phyloP scores from a whole-genome alignment of 2,888 invertebrate genomes.

The Agonopterix heracliana region DNA sequence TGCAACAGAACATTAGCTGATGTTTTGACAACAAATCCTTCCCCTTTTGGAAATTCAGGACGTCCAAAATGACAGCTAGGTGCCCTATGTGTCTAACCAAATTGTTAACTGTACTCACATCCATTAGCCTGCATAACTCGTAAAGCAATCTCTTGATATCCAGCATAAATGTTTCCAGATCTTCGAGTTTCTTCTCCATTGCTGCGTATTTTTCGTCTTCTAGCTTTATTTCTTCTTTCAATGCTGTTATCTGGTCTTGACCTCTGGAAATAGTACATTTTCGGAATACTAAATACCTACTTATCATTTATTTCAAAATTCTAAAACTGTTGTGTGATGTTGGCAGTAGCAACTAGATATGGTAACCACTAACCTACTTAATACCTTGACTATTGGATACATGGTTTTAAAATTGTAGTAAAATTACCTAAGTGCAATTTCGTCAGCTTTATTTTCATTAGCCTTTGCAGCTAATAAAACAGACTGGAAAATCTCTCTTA shows the following conservation, averaged over 20 bases:
- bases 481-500: no score
- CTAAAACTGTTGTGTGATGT: no score
- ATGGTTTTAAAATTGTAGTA: no score
- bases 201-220: constrained; percentile 49
- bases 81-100: no score
- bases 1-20: constrained; percentile 14
- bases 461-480: no score
- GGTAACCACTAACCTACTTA: no score
- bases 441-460: no score
- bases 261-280: constrained; percentile 69
- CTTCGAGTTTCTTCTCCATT: constrained; percentile 46
- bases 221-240: constrained; percentile 76
- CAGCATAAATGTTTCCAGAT: constrained; percentile 51
- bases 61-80: no score
- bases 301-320: neutral
- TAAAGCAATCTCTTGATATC: constrained; percentile 65
- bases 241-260: constrained; percentile 80
- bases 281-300: constrained; percentile 4
- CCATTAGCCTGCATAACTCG: constrained; percentile 60
- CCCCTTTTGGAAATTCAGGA: neutral
- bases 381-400: no score
- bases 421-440: no score
- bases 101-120: constrained; percentile 39
- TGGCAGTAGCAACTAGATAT: no score
- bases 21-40: neutral